These are phyloP conservation scores for Drosophila neonasuta DNA, from an alignment of 2,888 invertebrate genomes.

Conservation along the genomic window DNA sequence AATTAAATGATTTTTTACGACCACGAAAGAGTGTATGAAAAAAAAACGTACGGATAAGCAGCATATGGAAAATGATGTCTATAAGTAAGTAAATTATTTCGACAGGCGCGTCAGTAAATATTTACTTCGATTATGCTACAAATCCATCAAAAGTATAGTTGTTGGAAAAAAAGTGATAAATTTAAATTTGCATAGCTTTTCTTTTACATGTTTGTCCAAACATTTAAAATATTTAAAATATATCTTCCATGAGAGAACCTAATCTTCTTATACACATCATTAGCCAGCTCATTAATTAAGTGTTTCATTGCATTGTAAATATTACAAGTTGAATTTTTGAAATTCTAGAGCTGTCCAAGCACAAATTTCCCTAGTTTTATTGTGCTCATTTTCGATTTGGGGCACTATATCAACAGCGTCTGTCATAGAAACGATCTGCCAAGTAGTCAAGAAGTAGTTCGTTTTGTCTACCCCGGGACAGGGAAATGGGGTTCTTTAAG, in stretches of 20 bases:
- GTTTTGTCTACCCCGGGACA: constrained; percentile 12
- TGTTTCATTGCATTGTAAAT: not conserved
- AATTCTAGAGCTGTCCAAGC: constrained; percentile 8
- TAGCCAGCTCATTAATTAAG: constrained; percentile 2
- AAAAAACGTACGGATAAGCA: constrained; percentile 16
- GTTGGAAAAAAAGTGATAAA: too few species aligned
- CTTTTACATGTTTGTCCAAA: too few species aligned
- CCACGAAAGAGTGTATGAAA: constrained; percentile 17
- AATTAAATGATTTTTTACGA: constrained; percentile 58
- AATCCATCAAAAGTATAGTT: not conserved
- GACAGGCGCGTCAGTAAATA: not conserved
- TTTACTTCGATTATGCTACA: not conserved
- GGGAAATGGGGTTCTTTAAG: constrained; percentile 9
- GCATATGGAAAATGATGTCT: constrained; percentile 13
- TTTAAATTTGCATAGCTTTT: too few species aligned
- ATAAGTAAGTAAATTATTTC: constrained; percentile 3
- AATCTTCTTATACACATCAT: not conserved
- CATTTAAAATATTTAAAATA: too few species aligned
- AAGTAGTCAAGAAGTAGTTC: constrained; percentile 3
- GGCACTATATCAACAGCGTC: constrained; percentile 10
- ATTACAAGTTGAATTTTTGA: not conserved
- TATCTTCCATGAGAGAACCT: too few species aligned
- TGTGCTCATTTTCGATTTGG: constrained; percentile 6
- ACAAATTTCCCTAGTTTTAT: constrained; percentile 2
- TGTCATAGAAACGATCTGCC: constrained; percentile 16